Percentiles rank a stretch among this genome's conserved stretches.
Evolutionary conservation across 1,140 invertebrate genomes (phyloP).

Genomic region (Druon quercuslanigerum): DNA sequence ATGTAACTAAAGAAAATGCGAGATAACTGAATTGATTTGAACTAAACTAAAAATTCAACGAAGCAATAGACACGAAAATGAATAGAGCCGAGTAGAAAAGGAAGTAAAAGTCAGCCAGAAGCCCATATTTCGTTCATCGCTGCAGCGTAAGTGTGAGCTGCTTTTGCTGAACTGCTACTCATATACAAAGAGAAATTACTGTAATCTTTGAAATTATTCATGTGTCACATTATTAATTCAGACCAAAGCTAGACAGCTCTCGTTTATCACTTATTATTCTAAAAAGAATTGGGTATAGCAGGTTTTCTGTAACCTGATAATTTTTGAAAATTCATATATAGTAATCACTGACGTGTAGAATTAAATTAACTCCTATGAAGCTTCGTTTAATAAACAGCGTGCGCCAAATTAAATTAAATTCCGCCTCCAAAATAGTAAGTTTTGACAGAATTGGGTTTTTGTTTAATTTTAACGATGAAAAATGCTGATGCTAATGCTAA

Average conservation of each 20-base stretch:
- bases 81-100: background rate
- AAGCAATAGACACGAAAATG: background rate
- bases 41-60: background rate
- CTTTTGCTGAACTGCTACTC: background rate
- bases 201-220: constrained; percentile 8
- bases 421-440: too few relatives aligned
- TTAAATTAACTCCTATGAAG: background rate
- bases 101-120: constrained; percentile 11
- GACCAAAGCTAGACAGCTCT: constrained; percentile 8
- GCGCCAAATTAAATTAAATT: background rate
- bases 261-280: background rate
- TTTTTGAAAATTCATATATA: background rate
- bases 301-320: background rate
- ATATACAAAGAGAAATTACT: constrained; percentile 12
- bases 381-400: background rate
- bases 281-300: background rate
- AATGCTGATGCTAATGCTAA: too few relatives aligned
- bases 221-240: constrained; percentile 4
- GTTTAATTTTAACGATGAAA: too few relatives aligned
- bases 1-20: too few relatives aligned
- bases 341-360: background rate
- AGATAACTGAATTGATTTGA: too few relatives aligned
- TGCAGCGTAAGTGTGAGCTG: background rate
- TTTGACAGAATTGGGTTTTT: too few relatives aligned
- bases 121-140: constrained; percentile 11